Conservation (phyloP, 2,888 invertebrate genomes). For the Gisinianus flammeolus region DNA sequence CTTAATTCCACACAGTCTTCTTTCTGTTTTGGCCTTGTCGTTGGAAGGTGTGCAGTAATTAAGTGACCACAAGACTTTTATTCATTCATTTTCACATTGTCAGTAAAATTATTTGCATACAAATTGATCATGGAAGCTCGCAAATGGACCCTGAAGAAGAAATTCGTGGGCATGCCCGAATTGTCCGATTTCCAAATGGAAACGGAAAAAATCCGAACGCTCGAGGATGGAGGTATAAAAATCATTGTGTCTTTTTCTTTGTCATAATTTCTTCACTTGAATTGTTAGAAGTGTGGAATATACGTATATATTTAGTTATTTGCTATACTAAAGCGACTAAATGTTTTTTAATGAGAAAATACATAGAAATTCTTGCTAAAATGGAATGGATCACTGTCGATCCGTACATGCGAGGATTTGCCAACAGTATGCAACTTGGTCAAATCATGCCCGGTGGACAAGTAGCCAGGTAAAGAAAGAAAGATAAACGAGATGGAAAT, state of each 20-base stretch:
- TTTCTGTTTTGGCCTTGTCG: too few species aligned
- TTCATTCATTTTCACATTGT: too few species aligned
- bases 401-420: conserved; percentile 68
- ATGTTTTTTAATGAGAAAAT: too few species aligned
- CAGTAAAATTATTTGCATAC: too few species aligned
- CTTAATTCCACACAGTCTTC: too few species aligned
- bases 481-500: neutral
- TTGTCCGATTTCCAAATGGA: conserved; percentile 70
- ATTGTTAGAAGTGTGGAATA: too few species aligned
- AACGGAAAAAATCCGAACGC: conserved; percentile 69
- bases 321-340: too few species aligned
- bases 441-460: conserved; percentile 33
- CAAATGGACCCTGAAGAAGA: conserved; percentile 70
- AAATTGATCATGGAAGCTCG: conserved; percentile 64
- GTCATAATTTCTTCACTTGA: too few species aligned
- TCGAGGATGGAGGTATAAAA: conserved; percentile 72
- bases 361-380: conserved; percentile 68
- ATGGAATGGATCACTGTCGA: conserved; percentile 77
- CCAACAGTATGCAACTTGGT: conserved; percentile 26
- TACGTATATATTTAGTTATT: too few species aligned
- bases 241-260: too few species aligned
- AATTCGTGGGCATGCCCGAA: conserved; percentile 73
- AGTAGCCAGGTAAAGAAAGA: conserved; percentile 29
- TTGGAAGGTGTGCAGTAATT: too few species aligned
- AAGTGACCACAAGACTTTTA: too few species aligned